These are phyloP conservation scores for Thamnaconus septentrionalis DNA, from an alignment of 2,113 vertebrate genomes.

Conservation along the genomic window DNA sequence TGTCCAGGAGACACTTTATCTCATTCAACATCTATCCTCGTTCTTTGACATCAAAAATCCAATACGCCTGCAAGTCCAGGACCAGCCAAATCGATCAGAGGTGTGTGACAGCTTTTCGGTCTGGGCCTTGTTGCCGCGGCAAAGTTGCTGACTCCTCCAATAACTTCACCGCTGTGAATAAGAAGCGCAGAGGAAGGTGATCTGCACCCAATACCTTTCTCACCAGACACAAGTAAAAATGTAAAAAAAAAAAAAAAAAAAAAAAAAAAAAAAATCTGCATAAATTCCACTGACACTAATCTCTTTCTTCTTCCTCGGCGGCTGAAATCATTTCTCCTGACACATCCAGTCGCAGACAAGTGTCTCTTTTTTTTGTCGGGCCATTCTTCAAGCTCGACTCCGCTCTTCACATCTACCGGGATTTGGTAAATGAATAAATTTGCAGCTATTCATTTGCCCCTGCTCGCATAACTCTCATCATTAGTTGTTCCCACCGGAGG, in stretches of 20 bases:
- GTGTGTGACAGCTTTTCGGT: conserved; percentile 48
- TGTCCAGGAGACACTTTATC: no score
- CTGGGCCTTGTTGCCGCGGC: conserved; percentile 2
- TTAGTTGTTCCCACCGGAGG: background rate
- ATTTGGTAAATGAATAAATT: conserved; percentile 27
- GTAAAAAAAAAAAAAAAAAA: conserved; percentile 28
- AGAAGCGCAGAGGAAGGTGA: conserved; percentile 43
- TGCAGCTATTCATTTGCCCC: conserved; percentile 27
- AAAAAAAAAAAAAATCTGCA: conserved; percentile 26
- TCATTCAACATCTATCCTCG: no score
- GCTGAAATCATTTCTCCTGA: background rate
- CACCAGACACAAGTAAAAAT: background rate
- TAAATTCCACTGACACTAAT: conserved; percentile 5
- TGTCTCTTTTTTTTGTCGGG: conserved; percentile 10
- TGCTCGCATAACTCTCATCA: conserved; percentile 16
- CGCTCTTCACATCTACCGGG: conserved; percentile 14
- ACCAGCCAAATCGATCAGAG: conserved; percentile 11
- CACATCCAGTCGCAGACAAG: background rate
- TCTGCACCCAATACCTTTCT: conserved; percentile 13
- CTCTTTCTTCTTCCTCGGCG: conserved; percentile 4
- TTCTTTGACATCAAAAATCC: no score
- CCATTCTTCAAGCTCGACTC: background rate
- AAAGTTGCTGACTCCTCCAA: conserved; percentile 57
- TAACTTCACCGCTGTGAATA: conserved; percentile 29
- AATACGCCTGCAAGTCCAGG: no score